Base-by-base conservation (phyloP, 2,888 invertebrate genomes). In the Saturnia pavonia region DNA sequence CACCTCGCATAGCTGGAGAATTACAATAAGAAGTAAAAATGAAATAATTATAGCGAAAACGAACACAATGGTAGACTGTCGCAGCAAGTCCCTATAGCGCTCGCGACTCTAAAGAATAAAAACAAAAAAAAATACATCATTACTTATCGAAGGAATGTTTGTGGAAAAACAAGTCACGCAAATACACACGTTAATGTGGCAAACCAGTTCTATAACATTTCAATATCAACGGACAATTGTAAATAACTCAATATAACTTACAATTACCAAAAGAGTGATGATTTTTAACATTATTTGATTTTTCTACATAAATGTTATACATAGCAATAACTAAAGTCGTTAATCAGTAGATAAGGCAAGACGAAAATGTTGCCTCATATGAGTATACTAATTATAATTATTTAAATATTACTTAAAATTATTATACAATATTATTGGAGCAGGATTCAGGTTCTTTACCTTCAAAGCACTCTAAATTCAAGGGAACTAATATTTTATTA, bases 151-250 rank as follows among this genome's bases (percentile, higher is more conserved):
- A 57, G 25, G 57, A 57, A 57, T 57, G 57, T 25, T 25, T 3
- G 57, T 57, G 57, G 57, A 57, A 57, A n/a, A 25, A 57, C 57
- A 57, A 57, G 25, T 57, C 12, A 57, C 57, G 57, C 57, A 16
- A 16, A 57, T 25, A 57, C 54, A 54, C 54, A 54, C 57, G 12
- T 25, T 25, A 9, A 25, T 9, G 4, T 25, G 4, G 57, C 14
- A 25, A 57, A 57, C 57, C 14, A 14, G 57, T 57, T 25, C 12
- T 12, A 3, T 11, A 25, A 19, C 11, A 25, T 57, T 57, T 57
- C 25, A 25, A 25, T 57, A 14, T 57, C 25, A 25, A 1, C 25
- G 25, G 25, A 57, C 57, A 57, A 9, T 22, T 54, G 54, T 54
- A 11, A 1, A 14, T 45, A 45, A 45, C 14, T 45, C 45, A 45